Evolutionary conservation across 2,888 invertebrate genomes (phyloP).

Genomic region (Dynastes tityus): DNA sequence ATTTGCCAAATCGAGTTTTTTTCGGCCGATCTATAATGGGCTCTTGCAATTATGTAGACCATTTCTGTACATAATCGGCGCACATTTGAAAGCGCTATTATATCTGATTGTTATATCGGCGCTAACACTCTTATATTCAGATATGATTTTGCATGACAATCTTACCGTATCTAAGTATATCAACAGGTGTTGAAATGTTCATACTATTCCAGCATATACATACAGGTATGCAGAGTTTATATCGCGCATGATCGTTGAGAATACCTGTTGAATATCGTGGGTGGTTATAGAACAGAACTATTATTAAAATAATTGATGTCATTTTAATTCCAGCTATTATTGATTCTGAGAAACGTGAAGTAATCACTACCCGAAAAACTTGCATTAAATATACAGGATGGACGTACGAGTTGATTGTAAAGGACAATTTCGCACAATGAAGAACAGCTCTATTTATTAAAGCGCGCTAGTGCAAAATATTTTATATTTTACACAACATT

Average conservation of each 20-base stretch:
- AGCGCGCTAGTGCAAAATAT: no score
- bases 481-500: no score
- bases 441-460: no score
- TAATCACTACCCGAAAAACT: constrained; percentile 27
- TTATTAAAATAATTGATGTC: constrained; percentile 61
- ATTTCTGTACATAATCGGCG: constrained; percentile 1
- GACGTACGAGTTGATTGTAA: no score
- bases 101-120: constrained; percentile 30
- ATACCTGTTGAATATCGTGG: constrained; percentile 49
- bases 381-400: constrained; percentile 9
- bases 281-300: constrained; percentile 54
- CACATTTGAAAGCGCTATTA: constrained; percentile 21
- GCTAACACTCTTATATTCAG: constrained; percentile 14
- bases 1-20: constrained; percentile 2
- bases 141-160: constrained; percentile 43
- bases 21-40: not conserved
- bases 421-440: no score
- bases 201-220: not conserved
- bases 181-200: constrained; percentile 34
- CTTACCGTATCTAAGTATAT: constrained; percentile 21
- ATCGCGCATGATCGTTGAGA: not conserved
- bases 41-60: constrained; percentile 8
- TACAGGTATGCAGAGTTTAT: constrained; percentile 2
- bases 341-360: constrained; percentile 52
- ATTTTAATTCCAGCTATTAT: constrained; percentile 61